Base-by-base conservation (phyloP, 1,140 invertebrate species). In the Calephelis virginiensis region DNA sequence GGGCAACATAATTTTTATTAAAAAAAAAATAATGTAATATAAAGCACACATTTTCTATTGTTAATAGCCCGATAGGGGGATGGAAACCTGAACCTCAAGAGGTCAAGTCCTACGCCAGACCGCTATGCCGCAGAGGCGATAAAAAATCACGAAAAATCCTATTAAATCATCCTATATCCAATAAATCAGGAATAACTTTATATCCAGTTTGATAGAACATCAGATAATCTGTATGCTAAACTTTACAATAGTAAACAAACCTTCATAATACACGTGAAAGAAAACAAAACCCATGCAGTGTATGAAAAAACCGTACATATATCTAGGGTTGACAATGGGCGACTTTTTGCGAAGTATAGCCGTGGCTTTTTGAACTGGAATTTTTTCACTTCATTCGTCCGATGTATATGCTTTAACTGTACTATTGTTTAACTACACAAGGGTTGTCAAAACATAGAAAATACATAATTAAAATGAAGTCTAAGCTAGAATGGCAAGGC, bases 311-410 rank as follows among this genome's bases (percentile, higher is more conserved):
- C 73, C 67, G 68, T 69, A 70, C 76, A 80, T 81, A 75, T 73
- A 85, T 83, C 77, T 80, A 73, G 43, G 67, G 47, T 64, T 72
- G 69, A 87, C 85, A 83, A 85, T 88, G 73, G 71, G 61, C 72
- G 78, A 78, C 77, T 85, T 85, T 85, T 84, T 82, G 76, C 74
- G 64, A 38, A 38, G 48, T 50, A 61, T 61, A 13, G 56, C 62
- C 61, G 72, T 85, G 80, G 78, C 84, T 85, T 85, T 88, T 89
- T 89, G 85, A 89, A 86, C 86, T 84, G 80, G 77, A 73, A 78
- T 85, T 86, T 89, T 87, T 89, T 86, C 83, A 82, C 82, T 85
- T 77, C 82, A 83, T 85, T 83, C 82, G 78, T 70, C 76, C 72
- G 67, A 40, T 65, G 76, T 73, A 68, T 71, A 70, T 65, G 79